A percentile compares a stretch with the other conserved stretches of the same genome.
These are phyloP conservation scores for Probaryconus sp. DNA, from an alignment of 1,140 invertebrate species.

Conservation along the genomic window DNA sequence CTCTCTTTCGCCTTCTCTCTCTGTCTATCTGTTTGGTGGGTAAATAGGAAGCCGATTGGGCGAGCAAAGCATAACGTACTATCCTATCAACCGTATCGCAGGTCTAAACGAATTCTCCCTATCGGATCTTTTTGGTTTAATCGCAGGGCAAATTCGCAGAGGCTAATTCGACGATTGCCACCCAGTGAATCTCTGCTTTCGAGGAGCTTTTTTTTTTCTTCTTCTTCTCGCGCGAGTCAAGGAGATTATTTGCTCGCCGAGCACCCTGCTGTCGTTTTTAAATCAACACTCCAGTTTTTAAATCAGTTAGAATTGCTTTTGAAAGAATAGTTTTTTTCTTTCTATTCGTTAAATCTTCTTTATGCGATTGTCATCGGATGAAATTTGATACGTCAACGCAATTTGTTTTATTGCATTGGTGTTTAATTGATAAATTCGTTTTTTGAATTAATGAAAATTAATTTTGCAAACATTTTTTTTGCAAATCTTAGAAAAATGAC, in stretches of 20 bases:
- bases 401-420: too few species aligned
- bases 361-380: too few species aligned
- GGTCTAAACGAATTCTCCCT: conserved; percentile 72
- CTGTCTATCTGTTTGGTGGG: conserved; percentile 70
- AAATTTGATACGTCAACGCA: too few species aligned
- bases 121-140: conserved; percentile 34
- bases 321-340: too few species aligned
- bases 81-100: conserved; percentile 61
- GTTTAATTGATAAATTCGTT: too few species aligned
- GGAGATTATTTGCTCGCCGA: conserved; percentile 11
- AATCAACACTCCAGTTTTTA: conserved; percentile 35
- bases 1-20: too few species aligned
- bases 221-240: conserved; percentile 2
- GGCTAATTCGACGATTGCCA: conserved; percentile 42
- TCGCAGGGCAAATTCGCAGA: conserved; percentile 4
- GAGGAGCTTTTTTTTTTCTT: neutral
- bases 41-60: conserved; percentile 72
- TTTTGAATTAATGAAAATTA: too few species aligned
- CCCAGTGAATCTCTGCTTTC: conserved; percentile 10
- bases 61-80: conserved; percentile 30
- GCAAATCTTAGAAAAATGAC: too few species aligned
- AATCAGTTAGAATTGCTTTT: conserved; percentile 25
- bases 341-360: too few species aligned
- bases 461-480: too few species aligned
- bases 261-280: conserved; percentile 3